Base-by-base conservation (phyloP, 2,797 vertebrate genomes). In the Poecilia wingei region DNA sequence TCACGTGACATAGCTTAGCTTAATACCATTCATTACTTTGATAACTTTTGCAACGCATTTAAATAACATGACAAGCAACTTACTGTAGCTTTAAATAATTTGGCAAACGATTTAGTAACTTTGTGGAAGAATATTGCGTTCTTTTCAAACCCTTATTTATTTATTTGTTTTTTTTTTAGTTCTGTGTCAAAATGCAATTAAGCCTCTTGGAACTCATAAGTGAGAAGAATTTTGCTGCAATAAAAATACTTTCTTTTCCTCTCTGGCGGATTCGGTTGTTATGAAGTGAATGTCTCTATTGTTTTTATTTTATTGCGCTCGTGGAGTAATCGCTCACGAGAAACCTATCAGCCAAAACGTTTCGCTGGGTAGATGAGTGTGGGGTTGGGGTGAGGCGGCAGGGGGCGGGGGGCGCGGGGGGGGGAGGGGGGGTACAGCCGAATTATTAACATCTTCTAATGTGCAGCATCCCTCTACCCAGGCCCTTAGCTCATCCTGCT, bases 401-500 rank as follows among this genome's bases (percentile, higher is more conserved):
- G 36, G 36, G 36, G 4, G 36, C 4, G 36, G 36, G 36, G 36
- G n/a, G n/a, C n/a, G n/a, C n/a, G n/a, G n/a, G n/a, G 6, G 36
- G 4, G 36, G 36, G 3, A 4, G 36, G 25, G 8, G 22, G 22
- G 12, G 14, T 20, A 5, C 36, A 20, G 22, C n/a, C 18, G 6
- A 41, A 41, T 25, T 41, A 68, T 59, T 57, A 31, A 22, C 46
- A 75, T 82, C 41, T 80, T 82, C 79, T 43, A 73, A 53, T 78
- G 75, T 57, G 22, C 72, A 66, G 31, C 33, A 68, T 75, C 76
- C 73, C 55, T 75, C 47, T 47, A 55, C 75, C 84, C 80, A 79
- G 78, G 73, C 77, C 69, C 46, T 86, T 33, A 46, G 75, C 76
- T 86, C 82, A 74, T 86, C 77, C 68, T 79, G 73, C 45, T 85